These are phyloP conservation scores for Deilephila porcellus DNA, from an alignment of 2,888 invertebrate genomes.

Conservation along the genomic window DNA sequence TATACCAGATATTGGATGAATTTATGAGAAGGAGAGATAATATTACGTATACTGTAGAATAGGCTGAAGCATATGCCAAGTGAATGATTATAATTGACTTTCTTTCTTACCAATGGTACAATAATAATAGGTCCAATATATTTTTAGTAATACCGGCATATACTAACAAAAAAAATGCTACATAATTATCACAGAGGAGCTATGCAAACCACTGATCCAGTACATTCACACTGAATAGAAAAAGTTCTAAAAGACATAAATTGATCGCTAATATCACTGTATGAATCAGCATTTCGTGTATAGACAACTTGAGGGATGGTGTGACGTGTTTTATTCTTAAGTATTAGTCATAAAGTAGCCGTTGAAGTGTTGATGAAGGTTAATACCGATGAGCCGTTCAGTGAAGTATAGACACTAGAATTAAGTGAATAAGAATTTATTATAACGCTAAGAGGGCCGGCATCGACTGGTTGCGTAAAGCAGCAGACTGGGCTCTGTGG, in stretches of 20 bases:
- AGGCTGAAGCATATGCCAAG: no score
- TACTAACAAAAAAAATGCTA: no score
- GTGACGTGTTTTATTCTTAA: not conserved
- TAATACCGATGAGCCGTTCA: not conserved
- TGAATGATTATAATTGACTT: no score
- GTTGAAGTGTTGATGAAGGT: not conserved
- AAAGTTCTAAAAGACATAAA: not conserved
- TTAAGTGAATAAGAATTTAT: not conserved
- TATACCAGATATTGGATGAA: no score
- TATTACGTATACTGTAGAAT: no score
- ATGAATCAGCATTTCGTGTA: slow-evolving; percentile 4
- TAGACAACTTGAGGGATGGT: not conserved
- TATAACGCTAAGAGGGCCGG: no score
- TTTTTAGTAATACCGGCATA: no score
- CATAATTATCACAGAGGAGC: not conserved
- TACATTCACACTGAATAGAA: not conserved
- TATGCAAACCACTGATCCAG: not conserved
- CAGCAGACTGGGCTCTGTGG: no score
- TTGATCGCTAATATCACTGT: not conserved
- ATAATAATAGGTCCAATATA: no score
- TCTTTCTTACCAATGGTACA: no score
- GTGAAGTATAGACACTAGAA: not conserved
- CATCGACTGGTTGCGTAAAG: no score
- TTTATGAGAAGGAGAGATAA: no score
- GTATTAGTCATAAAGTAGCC: slow-evolving; percentile 4